Evolutionary conservation across 2,113 vertebrate genomes (phyloP).

Genomic region (Blennius ocellaris): DNA sequence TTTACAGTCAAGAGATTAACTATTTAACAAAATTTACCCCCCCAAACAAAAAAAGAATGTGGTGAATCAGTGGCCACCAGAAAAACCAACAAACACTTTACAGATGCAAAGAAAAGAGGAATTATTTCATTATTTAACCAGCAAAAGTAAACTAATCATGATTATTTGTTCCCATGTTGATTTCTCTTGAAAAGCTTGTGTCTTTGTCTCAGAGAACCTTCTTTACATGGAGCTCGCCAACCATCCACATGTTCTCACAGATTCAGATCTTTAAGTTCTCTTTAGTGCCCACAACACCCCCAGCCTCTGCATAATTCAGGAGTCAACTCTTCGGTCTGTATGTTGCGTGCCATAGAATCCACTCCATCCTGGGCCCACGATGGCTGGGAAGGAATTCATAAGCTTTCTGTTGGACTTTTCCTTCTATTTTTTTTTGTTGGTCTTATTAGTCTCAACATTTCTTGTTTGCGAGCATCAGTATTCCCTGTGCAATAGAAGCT

Average conservation of each 20-base stretch:
- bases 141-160: background rate
- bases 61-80: background rate
- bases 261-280: conserved; percentile 36
- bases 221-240: conserved; percentile 23
- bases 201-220: conserved; percentile 13
- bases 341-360: conserved; percentile 16
- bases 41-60: conserved; percentile 2
- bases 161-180: background rate
- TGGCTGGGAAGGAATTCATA: background rate
- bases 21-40: conserved; percentile 37
- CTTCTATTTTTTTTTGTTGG: background rate
- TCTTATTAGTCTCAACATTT: background rate
- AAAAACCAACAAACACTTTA: no score
- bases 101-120: background rate
- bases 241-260: conserved; percentile 38
- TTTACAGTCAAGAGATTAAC: conserved; percentile 46
- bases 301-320: conserved; percentile 58
- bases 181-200: background rate
- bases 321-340: conserved; percentile 27
- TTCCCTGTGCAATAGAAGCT: conserved; percentile 40
- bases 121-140: background rate
- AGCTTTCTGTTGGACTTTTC: background rate
- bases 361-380: no score
- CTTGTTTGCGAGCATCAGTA: conserved; percentile 36
- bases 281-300: conserved; percentile 23